phyloP scores from a whole-genome alignment of 2,113 vertebrate species.

The Nesogale talazaci region DNA sequence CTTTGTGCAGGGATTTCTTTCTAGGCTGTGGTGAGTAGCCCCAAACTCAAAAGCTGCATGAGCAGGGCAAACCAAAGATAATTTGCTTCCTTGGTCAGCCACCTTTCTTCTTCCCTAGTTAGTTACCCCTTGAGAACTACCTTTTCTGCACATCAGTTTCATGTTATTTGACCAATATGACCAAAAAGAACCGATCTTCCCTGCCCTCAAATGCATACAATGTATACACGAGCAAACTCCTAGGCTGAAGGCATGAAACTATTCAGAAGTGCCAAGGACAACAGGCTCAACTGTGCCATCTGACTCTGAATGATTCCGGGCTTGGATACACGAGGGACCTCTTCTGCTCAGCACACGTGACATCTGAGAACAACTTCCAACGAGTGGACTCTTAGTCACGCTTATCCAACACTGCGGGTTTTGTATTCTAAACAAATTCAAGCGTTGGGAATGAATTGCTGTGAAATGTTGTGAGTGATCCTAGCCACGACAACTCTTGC shows the following conservation, averaged over 20 bases:
- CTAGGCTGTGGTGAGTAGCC: neutral
- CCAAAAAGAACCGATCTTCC: neutral
- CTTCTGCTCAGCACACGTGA: neutral
- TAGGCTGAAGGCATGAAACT: neutral
- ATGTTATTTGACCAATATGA: neutral
- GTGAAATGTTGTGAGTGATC: neutral
- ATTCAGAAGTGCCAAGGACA: neutral
- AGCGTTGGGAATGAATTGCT: neutral
- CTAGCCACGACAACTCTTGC: neutral
- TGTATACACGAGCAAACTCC: neutral
- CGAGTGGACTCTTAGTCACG: neutral
- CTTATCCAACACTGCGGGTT: accelerated
- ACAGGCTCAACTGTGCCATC: neutral
- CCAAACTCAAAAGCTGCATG: accelerated
- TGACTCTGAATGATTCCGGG: neutral
- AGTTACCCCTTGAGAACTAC: neutral
- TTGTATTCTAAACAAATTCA: neutral
- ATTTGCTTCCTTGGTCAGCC: neutral
- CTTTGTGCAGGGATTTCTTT: neutral
- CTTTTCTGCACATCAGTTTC: neutral
- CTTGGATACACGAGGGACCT: neutral
- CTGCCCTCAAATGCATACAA: too few species aligned
- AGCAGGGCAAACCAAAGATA: neutral
- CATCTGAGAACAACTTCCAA: neutral
- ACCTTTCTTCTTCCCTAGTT: neutral